Evolutionary conservation across 2,888 invertebrate species (phyloP), one percentile per base, ranked within the genome.

Genomic region (Isotomurus palustris): DNA sequence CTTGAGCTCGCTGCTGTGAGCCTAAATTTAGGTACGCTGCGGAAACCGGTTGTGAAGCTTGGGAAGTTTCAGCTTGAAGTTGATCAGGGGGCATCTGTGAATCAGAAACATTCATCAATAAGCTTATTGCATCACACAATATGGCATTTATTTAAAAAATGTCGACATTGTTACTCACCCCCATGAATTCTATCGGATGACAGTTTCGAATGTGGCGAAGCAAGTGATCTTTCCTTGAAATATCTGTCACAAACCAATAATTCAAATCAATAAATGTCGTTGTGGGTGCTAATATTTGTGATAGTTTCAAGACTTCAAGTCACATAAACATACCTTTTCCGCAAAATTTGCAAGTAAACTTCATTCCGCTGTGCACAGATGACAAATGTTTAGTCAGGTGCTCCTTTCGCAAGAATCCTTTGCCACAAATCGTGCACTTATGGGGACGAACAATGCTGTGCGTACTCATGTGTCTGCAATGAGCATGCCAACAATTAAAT

Each of bases 171-270:
- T n/a, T n/a, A n/a, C 40, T 22, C 57, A 67, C 64, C 52, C 64
- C 57, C 25, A 61, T 50, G 52, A 62, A 68, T 27, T 68, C 66
- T 2, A 55, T 53, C 10, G 67, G 69, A 51, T 69, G 69, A 24
- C 67, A 67, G 53, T 66, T 67, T 27, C 69, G 53, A 19, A 69
- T 69, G 48, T 69, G 69, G 2, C 69, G 56, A 22, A 69, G 57
- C 2, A 69, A 25, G 53, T 69, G 69, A 45, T 69, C 69, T 43
- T 66, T 65, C 10, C 69, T 54, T 10, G 57, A 57, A 29, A 69
- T 66, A 29, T 68, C 64, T 44, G 24, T 32, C 14, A 14, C 8
- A 32, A 32, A 10, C n/a, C n/a, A n/a, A n/a, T n/a, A n/a, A 10
- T 32, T 32, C 14, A 40, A 22, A 44, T 5, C 25, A 44, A 22